Evolutionary conservation across 2,113 vertebrate genomes (phyloP).

Genomic region (Synchiropus splendidus): DNA sequence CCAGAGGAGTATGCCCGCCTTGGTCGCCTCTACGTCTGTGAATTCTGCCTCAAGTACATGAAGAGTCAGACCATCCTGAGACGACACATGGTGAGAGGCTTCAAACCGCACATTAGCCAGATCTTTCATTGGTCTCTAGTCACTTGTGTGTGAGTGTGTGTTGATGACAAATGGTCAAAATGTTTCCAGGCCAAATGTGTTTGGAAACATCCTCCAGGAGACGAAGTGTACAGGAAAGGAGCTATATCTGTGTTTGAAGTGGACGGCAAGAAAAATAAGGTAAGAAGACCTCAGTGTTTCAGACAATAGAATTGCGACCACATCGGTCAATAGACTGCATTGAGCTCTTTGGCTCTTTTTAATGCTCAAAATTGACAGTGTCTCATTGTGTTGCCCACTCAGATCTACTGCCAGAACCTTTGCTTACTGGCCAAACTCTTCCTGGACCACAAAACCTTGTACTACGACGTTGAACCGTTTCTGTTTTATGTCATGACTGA

Average conservation of each 20-base stretch:
- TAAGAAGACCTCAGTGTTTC: no score
- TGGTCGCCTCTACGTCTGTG: constrained; percentile 94
- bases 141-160: background rate
- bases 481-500: constrained; percentile 99
- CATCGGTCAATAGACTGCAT: no score
- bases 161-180: no score
- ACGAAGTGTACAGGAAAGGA: constrained; percentile 94
- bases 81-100: constrained; percentile 85
- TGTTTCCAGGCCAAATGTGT: constrained; percentile 87
- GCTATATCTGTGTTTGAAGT: constrained; percentile 97
- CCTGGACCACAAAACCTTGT: constrained; percentile 96
- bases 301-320: no score
- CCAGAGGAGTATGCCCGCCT: constrained; percentile 94
- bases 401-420: constrained; percentile 98
- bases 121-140: background rate
- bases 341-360: no score
- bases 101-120: no score
- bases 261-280: constrained; percentile 98
- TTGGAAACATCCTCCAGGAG: constrained; percentile 96
- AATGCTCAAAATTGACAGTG: background rate
- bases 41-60: constrained; percentile 99
- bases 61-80: constrained; percentile 98
- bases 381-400: background rate
- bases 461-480: constrained; percentile 98
- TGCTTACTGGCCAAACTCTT: constrained; percentile 97